Conservation (phyloP, 2,888 invertebrate species). For the Acanthosepion pharaonis region DNA sequence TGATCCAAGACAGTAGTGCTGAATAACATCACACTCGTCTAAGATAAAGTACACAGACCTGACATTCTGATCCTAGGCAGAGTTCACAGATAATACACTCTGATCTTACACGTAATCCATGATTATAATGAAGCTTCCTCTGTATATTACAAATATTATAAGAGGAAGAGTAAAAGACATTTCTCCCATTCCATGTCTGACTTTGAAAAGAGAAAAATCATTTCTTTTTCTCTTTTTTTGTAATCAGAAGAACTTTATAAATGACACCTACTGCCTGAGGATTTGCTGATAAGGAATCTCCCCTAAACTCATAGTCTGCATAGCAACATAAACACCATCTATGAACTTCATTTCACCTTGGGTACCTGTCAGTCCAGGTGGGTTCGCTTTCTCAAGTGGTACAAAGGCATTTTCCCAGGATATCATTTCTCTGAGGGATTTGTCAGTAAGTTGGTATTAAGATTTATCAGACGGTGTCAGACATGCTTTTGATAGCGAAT, state of each 20-base stretch:
- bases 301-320: background rate
- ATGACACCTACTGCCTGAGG: conserved; percentile 4
- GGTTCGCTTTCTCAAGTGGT: background rate
- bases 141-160: background rate
- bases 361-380: conserved; percentile 21
- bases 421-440: conserved; percentile 10
- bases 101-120: too few relatives aligned
- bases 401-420: background rate
- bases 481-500: background rate
- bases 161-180: background rate
- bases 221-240: background rate
- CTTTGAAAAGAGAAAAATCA: background rate
- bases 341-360: conserved; percentile 33
- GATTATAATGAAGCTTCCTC: too few relatives aligned
- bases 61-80: too few relatives aligned
- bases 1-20: too few relatives aligned
- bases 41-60: too few relatives aligned
- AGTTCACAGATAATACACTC: too few relatives aligned
- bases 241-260: background rate
- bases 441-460: background rate
- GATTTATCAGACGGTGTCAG: conserved; percentile 13
- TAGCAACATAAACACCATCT: background rate
- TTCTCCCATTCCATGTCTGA: background rate
- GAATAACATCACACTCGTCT: too few relatives aligned
- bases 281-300: background rate